Evolutionary conservation across 2,888 invertebrate genomes (phyloP).

Genomic region (Plebejus melissa): DNA sequence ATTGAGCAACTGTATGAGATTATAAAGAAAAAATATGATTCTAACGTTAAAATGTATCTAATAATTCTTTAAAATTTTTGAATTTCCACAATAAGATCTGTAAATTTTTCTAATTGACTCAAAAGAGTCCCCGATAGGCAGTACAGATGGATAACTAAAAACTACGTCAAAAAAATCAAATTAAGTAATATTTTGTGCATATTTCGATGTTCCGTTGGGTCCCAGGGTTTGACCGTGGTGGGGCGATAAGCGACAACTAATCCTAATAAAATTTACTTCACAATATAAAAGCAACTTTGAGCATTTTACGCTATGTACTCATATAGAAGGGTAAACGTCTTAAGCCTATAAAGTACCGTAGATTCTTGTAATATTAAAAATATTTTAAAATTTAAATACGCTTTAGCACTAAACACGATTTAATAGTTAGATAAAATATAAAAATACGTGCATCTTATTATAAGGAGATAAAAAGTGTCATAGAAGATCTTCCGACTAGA

Average conservation of each 20-base stretch:
- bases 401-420: conserved; percentile 21
- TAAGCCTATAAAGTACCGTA: conserved; percentile 10
- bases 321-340: conserved; percentile 18
- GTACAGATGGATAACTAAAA: not conserved
- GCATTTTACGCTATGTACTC: conserved; percentile 18
- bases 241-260: not conserved
- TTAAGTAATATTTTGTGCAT: not conserved
- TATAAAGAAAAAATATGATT: not conserved
- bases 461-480: conserved; percentile 24
- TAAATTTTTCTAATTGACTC: conserved; percentile 1
- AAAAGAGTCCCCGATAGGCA: not conserved
- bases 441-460: conserved; percentile 26
- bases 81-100: not conserved
- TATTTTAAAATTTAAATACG: conserved; percentile 20
- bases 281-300: conserved; percentile 22
- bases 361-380: conserved; percentile 17
- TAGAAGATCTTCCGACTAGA: conserved; percentile 19
- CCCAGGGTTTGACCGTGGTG: not conserved
- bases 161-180: not conserved
- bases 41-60: not conserved
- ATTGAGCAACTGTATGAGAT: conserved; percentile 16
- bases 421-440: conserved; percentile 18
- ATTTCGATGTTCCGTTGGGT: conserved; percentile 21
- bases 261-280: conserved; percentile 6
- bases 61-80: not conserved